These are phyloP conservation scores for Bombus impatiens DNA, from an alignment of 1,140 invertebrate species.

Conservation along the genomic window DNA sequence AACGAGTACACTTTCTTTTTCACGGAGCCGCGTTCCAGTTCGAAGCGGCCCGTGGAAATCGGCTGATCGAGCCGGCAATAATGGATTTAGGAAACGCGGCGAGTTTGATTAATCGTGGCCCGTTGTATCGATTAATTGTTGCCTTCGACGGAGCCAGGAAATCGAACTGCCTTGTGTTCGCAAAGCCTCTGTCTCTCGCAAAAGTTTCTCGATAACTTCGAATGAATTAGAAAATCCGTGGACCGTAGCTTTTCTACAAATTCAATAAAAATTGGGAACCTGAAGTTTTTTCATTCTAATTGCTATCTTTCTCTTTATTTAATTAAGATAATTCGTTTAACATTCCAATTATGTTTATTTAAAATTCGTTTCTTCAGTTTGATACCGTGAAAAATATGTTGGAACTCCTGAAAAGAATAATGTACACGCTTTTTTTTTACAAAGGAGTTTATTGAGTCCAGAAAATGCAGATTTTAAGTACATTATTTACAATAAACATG, in stretches of 20 bases:
- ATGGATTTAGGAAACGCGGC: slow-evolving; percentile 42
- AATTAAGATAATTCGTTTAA: no score
- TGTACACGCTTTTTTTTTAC: no score
- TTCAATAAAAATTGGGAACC: background rate
- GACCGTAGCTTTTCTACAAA: no score
- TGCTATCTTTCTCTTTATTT: no score
- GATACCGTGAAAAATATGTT: background rate
- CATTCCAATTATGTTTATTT: no score
- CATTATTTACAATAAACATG: no score
- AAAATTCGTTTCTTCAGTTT: no score
- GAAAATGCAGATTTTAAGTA: no score
- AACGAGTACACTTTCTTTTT: slow-evolving; percentile 22
- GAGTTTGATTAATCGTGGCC: slow-evolving; percentile 41
- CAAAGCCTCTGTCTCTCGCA: background rate
- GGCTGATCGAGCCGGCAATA: slow-evolving; percentile 26
- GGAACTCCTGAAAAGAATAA: background rate
- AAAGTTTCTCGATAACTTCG: background rate
- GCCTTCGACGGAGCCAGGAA: background rate
- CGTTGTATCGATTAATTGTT: slow-evolving; percentile 41
- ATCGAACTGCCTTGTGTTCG: background rate
- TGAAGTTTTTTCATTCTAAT: no score
- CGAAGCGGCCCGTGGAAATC: slow-evolving; percentile 13
- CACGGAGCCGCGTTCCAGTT: slow-evolving; percentile 6
- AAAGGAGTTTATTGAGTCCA: no score
- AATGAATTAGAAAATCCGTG: background rate